A percentile compares a stretch with the other conserved stretches of the same genome.
Conservation (phyloP, 2,888 invertebrate genomes). For the Mechanitis mazaeus region DNA sequence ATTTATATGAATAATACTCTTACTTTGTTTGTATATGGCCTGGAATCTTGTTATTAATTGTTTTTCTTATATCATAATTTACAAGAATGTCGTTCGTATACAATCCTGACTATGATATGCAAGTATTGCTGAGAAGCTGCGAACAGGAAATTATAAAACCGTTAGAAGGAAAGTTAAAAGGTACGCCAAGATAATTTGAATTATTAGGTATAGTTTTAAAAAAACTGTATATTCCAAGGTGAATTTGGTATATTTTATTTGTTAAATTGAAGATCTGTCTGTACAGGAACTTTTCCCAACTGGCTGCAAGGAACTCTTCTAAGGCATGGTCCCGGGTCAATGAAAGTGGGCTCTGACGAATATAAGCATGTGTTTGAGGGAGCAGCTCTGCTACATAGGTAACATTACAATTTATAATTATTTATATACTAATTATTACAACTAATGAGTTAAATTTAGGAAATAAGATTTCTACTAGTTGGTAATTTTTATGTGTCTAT, state of each 20-base stretch:
- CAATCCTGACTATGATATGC: conserved; percentile 81
- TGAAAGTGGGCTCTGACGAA: conserved; percentile 18
- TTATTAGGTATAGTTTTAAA: background rate
- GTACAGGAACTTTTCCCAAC: conserved; percentile 15
- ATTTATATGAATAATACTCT: no score
- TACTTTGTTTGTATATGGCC: no score
- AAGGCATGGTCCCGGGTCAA: conserved; percentile 21
- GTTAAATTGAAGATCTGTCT: no score
- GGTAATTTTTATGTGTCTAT: no score
- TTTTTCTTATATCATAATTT: no score
- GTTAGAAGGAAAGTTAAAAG: conserved; percentile 78
- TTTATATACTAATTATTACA: no score
- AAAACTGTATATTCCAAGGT: no score
- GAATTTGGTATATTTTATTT: no score
- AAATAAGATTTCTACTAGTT: no score
- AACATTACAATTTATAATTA: no score
- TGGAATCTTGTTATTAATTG: background rate
- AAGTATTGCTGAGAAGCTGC: conserved; percentile 88
- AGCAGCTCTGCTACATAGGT: conserved; percentile 13
- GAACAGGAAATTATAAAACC: conserved; percentile 84
- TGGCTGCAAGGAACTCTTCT: conserved; percentile 20
- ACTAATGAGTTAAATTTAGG: no score
- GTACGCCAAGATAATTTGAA: conserved; percentile 40
- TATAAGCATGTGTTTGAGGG: conserved; percentile 23
- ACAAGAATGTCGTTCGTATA: conserved; percentile 33